Evolutionary conservation across 2,888 invertebrate genomes (phyloP).

Genomic region (Gastrophysa polygoni): DNA sequence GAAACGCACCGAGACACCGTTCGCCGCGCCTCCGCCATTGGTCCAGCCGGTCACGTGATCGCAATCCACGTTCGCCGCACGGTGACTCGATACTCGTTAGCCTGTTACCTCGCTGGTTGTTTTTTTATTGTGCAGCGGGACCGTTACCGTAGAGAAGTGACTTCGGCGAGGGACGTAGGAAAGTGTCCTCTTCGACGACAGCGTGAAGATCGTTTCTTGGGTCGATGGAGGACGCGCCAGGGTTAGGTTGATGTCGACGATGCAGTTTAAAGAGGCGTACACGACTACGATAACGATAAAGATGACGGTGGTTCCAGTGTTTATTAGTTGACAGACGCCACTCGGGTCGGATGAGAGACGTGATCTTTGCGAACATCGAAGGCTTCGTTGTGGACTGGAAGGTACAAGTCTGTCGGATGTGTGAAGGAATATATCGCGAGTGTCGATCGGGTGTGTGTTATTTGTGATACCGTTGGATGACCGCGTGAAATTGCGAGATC

Average conservation of each 20-base stretch:
- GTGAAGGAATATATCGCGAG: no score
- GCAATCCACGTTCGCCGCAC: slow-evolving; percentile 39
- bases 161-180: no score
- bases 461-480: slow-evolving; percentile 36
- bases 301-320: background rate
- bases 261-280: background rate
- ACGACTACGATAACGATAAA: background rate
- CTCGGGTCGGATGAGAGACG: background rate
- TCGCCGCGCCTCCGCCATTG: slow-evolving; percentile 37
- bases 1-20: slow-evolving; percentile 30
- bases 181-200: no score
- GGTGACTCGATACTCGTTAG: slow-evolving; percentile 42
- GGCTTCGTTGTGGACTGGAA: no score
- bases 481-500: slow-evolving; percentile 43
- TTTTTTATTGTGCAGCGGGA: slow-evolving; percentile 41
- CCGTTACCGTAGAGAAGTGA: slow-evolving; percentile 42
- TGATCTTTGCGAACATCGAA: no score
- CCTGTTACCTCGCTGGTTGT: no score
- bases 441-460: slow-evolving; percentile 3
- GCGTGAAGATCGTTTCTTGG: no score
- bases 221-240: no score
- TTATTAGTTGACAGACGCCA: background rate
- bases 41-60: slow-evolving; percentile 42
- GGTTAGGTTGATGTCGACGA: background rate
- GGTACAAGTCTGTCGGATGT: no score